Evolutionary conservation across 2,113 vertebrate genomes (phyloP), one percentile per base, ranked within the genome.

Genomic region (Myrmecobius fasciatus): DNA sequence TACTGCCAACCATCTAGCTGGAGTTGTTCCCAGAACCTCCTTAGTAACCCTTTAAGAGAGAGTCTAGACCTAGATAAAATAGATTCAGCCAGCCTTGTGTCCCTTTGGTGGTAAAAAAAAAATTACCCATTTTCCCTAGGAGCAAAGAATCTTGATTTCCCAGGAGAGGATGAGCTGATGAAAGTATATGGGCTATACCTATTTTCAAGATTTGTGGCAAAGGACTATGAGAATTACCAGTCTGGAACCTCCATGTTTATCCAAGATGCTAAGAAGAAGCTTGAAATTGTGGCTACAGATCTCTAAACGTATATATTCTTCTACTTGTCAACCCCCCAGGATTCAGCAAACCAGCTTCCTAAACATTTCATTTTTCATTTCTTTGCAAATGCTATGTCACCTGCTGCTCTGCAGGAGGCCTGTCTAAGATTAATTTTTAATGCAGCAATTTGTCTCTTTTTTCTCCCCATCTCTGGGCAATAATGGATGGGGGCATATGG

Each of bases 321-420:
- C 67, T 83, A 43, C 36, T 83, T 83, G 3, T 67, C 49, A 3
- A 26, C 24, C 31, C n/a, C 56, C 31, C 20, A 26, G 89, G 14
- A 51, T 6, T 47, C 36, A 20, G 9, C 43, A 52, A 8, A 9
- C 17, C 31, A 20, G 22, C 6, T 11, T 14, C 31, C 83, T 2
- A 47, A 31, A 56, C 47, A 25, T 89, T 20, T 75, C 52, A 25
- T 12, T 25, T 25, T 92, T 17, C 25, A 47, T 17, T 10, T 36
- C 28, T 67, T 51, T 25, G 53, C 52, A 43, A 20, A 47, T 25
- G 28, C 56, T 49, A 83, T 83, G 47, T 0, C 43, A 43, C 54
- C 28, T 46, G 92, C n/a, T 83, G 49, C 49, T 56, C 47, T 93
- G 46, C 31, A 26, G 47, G n/a, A 97, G n/a, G n/a, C 53, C 67